phyloP scores from a whole-genome alignment of 2,113 vertebrate species.

The Perognathus longimembris region DNA sequence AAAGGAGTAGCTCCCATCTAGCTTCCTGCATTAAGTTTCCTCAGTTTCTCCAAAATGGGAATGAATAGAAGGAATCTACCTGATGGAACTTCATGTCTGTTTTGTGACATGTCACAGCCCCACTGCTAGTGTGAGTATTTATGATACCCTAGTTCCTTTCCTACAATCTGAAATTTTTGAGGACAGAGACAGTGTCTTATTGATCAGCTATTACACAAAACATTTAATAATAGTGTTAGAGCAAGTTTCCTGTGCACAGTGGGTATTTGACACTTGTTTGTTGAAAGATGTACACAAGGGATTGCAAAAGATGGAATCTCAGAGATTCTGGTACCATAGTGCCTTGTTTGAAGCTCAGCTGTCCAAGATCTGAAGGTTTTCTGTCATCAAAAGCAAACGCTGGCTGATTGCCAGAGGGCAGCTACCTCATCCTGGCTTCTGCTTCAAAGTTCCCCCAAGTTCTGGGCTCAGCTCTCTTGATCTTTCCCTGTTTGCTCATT shows the following conservation, averaged over 20 bases:
- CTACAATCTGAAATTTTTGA: not conserved
- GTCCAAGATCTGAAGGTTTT: slow-evolving; percentile 72
- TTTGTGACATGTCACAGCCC: no score
- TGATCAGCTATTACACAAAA: not conserved
- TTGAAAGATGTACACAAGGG: not conserved
- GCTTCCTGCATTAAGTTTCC: not conserved
- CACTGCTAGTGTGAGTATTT: not conserved
- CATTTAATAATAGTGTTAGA: not conserved
- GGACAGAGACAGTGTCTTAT: not conserved
- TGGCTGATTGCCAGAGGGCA: slow-evolving; percentile 72
- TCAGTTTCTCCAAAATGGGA: not conserved
- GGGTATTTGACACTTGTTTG: not conserved
- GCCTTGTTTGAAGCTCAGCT: slow-evolving; percentile 64
- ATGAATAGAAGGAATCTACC: not conserved
- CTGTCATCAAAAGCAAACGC: slow-evolving; percentile 76
- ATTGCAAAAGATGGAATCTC: slow-evolving; percentile 68
- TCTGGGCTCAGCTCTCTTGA: slow-evolving; percentile 65
- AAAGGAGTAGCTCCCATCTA: not conserved
- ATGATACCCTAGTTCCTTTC: not conserved
- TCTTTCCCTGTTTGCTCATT: slow-evolving; percentile 80
- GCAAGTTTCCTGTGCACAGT: not conserved
- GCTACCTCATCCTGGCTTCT: slow-evolving; percentile 74
- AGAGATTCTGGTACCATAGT: not conserved
- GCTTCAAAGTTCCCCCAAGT: slow-evolving; percentile 77
- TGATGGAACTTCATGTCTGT: not conserved